Conservation (phyloP, 2,113 vertebrate genomes). For the Oxyura jamaicensis region DNA sequence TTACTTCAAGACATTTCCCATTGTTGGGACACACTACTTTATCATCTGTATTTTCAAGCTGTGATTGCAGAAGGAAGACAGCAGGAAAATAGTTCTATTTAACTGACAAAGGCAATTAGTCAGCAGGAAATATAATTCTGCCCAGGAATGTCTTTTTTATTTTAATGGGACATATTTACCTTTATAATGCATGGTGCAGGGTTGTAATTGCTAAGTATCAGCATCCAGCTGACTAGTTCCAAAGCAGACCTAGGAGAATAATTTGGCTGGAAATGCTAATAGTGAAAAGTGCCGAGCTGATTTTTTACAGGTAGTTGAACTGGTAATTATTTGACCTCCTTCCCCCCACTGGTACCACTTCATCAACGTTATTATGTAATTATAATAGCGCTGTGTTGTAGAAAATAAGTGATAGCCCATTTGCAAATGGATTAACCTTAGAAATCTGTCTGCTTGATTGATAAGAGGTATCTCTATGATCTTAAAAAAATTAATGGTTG, state of each 20-base stretch:
- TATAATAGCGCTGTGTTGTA: background rate
- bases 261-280: constrained; percentile 14
- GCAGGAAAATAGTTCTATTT: constrained; percentile 57
- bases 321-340: background rate
- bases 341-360: background rate
- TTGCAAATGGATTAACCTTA: background rate
- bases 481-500: background rate
- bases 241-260: background rate
- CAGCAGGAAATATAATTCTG: constrained; percentile 58
- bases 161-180: constrained; percentile 67
- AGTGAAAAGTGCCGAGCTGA: background rate
- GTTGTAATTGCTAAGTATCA: constrained; percentile 49
- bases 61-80: constrained; percentile 55
- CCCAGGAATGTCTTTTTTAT: constrained; percentile 36
- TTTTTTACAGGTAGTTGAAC: background rate
- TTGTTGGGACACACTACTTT: constrained; percentile 44
- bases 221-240: constrained; percentile 41
- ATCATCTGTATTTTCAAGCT: constrained; percentile 55
- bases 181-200: constrained; percentile 25
- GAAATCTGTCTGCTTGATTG: background rate
- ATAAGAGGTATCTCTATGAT: background rate
- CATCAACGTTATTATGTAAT: background rate
- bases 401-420: background rate
- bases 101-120: constrained; percentile 72
- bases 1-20: constrained; percentile 46